Evolutionary conservation across 2,888 invertebrate species (phyloP).

Genomic region (Lasius fuliginosus): DNA sequence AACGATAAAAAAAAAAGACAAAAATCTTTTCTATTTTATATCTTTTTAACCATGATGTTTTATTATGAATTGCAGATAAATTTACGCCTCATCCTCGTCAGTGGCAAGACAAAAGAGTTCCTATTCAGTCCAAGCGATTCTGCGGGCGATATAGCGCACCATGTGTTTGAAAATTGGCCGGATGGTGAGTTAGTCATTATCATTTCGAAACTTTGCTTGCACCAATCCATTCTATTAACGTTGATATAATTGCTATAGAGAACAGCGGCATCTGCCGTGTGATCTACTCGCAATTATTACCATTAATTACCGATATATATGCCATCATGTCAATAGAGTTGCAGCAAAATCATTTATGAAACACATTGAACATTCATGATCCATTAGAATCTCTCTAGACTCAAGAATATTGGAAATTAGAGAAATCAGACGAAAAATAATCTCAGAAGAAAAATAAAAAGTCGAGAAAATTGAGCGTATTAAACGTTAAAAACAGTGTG

Average conservation of each 20-base stretch:
- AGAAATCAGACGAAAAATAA: not conserved
- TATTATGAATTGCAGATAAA: slow-evolving; percentile 93
- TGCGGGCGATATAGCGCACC: slow-evolving; percentile 99
- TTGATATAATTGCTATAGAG: slow-evolving; percentile 30
- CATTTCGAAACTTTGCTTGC: slow-evolving; percentile 51
- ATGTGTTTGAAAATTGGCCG: slow-evolving; percentile 99
- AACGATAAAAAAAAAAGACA: not conserved
- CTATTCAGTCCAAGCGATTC: slow-evolving; percentile 98
- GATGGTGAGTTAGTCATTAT: slow-evolving; percentile 90
- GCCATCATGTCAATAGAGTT: not conserved
- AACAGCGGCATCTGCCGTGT: not conserved
- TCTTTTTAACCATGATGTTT: slow-evolving; percentile 1
- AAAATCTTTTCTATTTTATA: not conserved
- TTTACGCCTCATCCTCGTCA: slow-evolving; percentile 98
- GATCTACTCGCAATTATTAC: slow-evolving; percentile 34
- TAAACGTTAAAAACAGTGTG: not conserved
- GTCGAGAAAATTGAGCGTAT: not conserved
- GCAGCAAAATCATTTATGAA: slow-evolving; percentile 4
- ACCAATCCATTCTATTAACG: slow-evolving; percentile 32
- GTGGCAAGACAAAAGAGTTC: slow-evolving; percentile 99
- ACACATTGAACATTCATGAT: not conserved
- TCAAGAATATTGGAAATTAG: not conserved
- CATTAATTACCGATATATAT: slow-evolving; percentile 29
- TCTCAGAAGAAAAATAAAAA: not conserved
- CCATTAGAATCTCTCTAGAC: not conserved